A percentile compares a stretch with the other conserved stretches of the same genome.
Evolutionary conservation across 2,113 vertebrate species (phyloP).

Genomic region (Epinephelus cyanopodus): DNA sequence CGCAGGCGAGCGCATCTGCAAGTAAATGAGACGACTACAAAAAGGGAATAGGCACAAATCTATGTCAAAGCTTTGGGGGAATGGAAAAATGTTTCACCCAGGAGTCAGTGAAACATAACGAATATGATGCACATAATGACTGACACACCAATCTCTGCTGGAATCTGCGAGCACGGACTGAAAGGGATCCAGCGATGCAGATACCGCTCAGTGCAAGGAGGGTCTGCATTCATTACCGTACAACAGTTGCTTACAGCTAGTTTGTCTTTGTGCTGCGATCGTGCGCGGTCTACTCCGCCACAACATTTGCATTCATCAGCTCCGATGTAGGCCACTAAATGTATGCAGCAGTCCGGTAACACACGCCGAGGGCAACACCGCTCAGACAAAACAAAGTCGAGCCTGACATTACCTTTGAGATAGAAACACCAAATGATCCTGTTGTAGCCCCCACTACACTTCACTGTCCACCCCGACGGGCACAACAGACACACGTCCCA

Average conservation of each 20-base stretch:
- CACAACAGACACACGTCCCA: slow-evolving; percentile 71
- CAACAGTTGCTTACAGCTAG: slow-evolving; percentile 77
- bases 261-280: slow-evolving; percentile 77
- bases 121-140: slow-evolving; percentile 59
- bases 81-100: slow-evolving; percentile 32
- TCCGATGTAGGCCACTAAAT: slow-evolving; percentile 69
- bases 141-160: slow-evolving; percentile 65
- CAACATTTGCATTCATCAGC: slow-evolving; percentile 64
- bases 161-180: slow-evolving; percentile 52
- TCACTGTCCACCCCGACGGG: slow-evolving; percentile 62
- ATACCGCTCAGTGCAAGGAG: slow-evolving; percentile 57
- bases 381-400: slow-evolving; percentile 62
- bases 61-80: slow-evolving; percentile 33
- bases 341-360: slow-evolving; percentile 41
- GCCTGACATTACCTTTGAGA: slow-evolving; percentile 43
- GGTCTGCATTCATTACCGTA: slow-evolving; percentile 67
- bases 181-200: slow-evolving; percentile 54
- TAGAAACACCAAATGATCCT: slow-evolving; percentile 36
- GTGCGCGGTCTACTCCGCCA: slow-evolving; percentile 55
- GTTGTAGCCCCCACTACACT: slow-evolving; percentile 55
- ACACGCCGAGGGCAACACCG: slow-evolving; percentile 42
- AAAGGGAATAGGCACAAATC: slow-evolving; percentile 22
- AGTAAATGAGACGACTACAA: slow-evolving; percentile 62
- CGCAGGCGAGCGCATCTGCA: slow-evolving; percentile 58
- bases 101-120: slow-evolving; percentile 46